Evolutionary conservation across 2,888 invertebrate genomes (phyloP).

Genomic region (Podabrus alpinus): DNA sequence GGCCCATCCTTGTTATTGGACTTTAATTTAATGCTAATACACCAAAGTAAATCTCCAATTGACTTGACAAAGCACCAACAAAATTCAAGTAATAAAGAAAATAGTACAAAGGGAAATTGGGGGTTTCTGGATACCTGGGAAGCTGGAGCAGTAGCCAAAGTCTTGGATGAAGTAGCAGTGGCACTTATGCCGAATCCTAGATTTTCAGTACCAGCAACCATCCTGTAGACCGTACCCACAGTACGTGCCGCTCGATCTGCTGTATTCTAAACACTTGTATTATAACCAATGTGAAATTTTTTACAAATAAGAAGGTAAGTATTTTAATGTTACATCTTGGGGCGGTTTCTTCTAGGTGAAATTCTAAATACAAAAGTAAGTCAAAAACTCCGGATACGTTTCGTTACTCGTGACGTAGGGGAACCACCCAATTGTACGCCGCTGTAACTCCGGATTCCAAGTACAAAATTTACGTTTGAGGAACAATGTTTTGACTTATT

Average conservation of each 20-base stretch:
- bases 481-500: neutral
- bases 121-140: constrained; percentile 49
- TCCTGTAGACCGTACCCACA: constrained; percentile 77
- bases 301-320: neutral
- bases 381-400: neutral
- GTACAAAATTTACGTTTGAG: too few species aligned
- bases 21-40: neutral
- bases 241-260: constrained; percentile 81
- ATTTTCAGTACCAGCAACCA: constrained; percentile 78
- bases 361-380: neutral
- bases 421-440: neutral
- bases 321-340: neutral
- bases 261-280: constrained; percentile 33
- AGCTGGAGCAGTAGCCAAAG: constrained; percentile 36
- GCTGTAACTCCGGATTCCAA: too few species aligned
- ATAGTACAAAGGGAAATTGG: constrained; percentile 37
- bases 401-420: neutral
- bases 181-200: constrained; percentile 72
- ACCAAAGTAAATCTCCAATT: neutral
- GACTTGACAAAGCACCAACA: neutral
- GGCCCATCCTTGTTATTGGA: neutral
- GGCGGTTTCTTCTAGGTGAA: neutral
- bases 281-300: constrained; percentile 14
- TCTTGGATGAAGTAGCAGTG: constrained; percentile 60
- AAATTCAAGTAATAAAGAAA: constrained; percentile 12